Percentiles rank a stretch among this genome's conserved stretches.
Conservation (phyloP, 2,888 invertebrate species). For the Malthinus flaveolus region DNA sequence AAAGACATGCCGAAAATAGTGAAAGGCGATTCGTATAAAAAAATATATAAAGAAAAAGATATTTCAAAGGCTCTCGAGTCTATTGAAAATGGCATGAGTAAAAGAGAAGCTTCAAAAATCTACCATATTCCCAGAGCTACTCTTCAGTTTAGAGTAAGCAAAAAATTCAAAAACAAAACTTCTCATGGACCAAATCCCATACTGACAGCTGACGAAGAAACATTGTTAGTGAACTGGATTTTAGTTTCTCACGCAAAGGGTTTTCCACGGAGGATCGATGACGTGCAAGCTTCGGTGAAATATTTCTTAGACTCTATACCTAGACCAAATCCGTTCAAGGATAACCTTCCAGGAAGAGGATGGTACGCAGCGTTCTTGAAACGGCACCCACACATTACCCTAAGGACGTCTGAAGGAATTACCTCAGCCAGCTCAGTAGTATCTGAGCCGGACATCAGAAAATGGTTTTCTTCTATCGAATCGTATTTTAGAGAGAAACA, state of each 20-base stretch:
- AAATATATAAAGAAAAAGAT: conserved; percentile 13
- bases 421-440: conserved; percentile 38
- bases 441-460: conserved; percentile 37
- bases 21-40: no score
- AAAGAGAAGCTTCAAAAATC: conserved; percentile 10
- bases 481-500: conserved; percentile 22
- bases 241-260: not conserved
- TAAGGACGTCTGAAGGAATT: conserved; percentile 36
- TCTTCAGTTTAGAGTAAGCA: conserved; percentile 6
- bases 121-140: conserved; percentile 8
- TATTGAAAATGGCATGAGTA: conserved; percentile 9
- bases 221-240: not conserved
- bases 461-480: conserved; percentile 37
- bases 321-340: conserved; percentile 9
- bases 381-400: conserved; percentile 33
- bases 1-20: no score
- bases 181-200: no score
- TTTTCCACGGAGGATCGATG: conserved; percentile 16
- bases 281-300: conserved; percentile 17
- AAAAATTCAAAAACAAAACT: conserved; percentile 4
- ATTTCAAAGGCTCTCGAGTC: conserved; percentile 4
- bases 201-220: not conserved
- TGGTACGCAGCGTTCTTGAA: conserved; percentile 34
- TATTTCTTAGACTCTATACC: not conserved
- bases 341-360: conserved; percentile 28